Percentiles rank a stretch among this genome's conserved stretches.
These are phyloP conservation scores for Idaea straminata DNA, from an alignment of 2,888 invertebrate genomes.

Conservation along the genomic window DNA sequence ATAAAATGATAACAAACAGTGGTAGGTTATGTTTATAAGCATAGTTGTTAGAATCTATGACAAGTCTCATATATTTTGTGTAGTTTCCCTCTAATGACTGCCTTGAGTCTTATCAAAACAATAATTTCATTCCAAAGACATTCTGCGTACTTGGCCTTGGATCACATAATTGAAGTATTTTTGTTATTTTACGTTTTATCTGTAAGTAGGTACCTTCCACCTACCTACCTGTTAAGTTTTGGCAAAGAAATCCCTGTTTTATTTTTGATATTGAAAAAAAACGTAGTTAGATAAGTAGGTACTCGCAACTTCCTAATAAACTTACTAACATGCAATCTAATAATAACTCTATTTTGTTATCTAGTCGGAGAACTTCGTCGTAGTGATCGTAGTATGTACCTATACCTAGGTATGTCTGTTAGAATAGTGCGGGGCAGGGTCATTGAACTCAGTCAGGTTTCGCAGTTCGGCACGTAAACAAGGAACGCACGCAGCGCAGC, in stretches of 20 bases:
- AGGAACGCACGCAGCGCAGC: slow-evolving; percentile 27
- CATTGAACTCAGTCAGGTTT: slow-evolving; percentile 46
- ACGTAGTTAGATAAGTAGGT: not conserved
- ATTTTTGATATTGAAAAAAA: too few relatives aligned
- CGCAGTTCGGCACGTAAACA: slow-evolving; percentile 52
- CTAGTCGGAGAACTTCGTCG: not conserved
- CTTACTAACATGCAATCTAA: not conserved
- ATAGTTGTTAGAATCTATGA: too few relatives aligned
- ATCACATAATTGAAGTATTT: slow-evolving; percentile 44
- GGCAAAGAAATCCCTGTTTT: not conserved
- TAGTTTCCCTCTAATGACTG: not conserved
- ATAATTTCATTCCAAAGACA: slow-evolving; percentile 50
- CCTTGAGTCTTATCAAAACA: slow-evolving; percentile 58
- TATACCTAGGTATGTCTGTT: slow-evolving; percentile 18
- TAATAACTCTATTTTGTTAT: not conserved
- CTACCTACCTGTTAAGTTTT: not conserved
- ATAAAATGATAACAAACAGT: not conserved
- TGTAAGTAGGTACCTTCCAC: not conserved
- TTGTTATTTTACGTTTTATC: slow-evolving; percentile 11
- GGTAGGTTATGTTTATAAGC: not conserved
- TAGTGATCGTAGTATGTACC: not conserved
- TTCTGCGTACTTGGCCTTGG: slow-evolving; percentile 52
- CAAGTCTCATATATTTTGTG: too few relatives aligned
- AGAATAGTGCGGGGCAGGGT: slow-evolving; percentile 70
- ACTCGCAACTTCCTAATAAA: not conserved